Base-by-base conservation (phyloP, 2,888 invertebrate species). In the Rapana venosa region DNA sequence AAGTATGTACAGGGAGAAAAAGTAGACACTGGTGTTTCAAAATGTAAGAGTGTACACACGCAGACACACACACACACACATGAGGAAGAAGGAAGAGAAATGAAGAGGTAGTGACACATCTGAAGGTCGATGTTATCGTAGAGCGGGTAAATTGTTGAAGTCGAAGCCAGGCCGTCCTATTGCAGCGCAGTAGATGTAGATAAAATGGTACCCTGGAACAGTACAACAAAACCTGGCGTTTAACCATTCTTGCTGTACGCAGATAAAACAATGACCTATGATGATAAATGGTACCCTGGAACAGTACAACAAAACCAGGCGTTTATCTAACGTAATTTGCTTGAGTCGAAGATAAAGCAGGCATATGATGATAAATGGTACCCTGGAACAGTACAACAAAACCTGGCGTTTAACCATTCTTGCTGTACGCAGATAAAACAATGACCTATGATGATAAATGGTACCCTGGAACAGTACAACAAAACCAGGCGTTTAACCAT, bases 101-200 rank as follows among this genome's bases (percentile, higher is more conserved):
- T 2, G 17, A 79, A 30, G 11, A 30, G 30, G 15, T 77, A 77
- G n/a, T 26, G 20, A 1, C 47, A 26, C 47, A 36, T 22, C 86
- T 6, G 22, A 58, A 17, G 32, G 74, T 47, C 70, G 30, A 35
- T 61, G 87, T 90, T 79, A 92, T 66, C 90, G 89, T 32, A 91
- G 87, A 11, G 90, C 91, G 77, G 92, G 92, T 77, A 92, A 47
- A 61, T 91, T 92, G 66, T 87, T 91, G 90, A 92, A 92, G 56
- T 90, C 35, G 35, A 91, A 92, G 13, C 92, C 92, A 30, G 92
- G 91, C 66, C 90, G 87, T n/a, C 92, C 92, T 30, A 91, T 32
- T 0, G 92, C 92, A 47, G 92, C 92, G 84, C 92, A 92, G 90
- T 92, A 92, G 83, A 92, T 92, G 84, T 92, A 92, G 58, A 92